These are phyloP conservation scores for Nymphalis io DNA, from an alignment of 1,140 invertebrate species.

Conservation along the genomic window DNA sequence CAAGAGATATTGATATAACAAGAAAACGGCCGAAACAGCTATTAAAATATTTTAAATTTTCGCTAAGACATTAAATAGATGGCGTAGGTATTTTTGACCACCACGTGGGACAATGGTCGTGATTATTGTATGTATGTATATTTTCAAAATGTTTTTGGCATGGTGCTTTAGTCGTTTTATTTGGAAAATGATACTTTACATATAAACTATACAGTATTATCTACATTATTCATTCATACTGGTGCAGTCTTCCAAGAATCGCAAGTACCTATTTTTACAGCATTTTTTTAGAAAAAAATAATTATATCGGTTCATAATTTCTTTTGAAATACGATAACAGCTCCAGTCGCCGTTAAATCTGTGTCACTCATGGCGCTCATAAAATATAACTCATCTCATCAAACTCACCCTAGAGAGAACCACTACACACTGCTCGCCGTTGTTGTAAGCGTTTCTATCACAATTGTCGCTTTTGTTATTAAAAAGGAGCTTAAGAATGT, in stretches of 20 bases:
- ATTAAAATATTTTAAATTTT: slow-evolving; percentile 38
- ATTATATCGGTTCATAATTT: slow-evolving; percentile 35
- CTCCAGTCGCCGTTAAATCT: slow-evolving; percentile 17
- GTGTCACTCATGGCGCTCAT: slow-evolving; percentile 27
- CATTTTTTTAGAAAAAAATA: slow-evolving; percentile 39
- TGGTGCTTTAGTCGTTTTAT: slow-evolving; percentile 75
- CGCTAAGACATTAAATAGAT: slow-evolving; percentile 41
- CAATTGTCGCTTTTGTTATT: slow-evolving; percentile 21
- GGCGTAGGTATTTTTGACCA: slow-evolving; percentile 46
- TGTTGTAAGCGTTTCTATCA: slow-evolving; percentile 44
- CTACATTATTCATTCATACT: slow-evolving; percentile 64
- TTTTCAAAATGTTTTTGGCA: slow-evolving; percentile 70
- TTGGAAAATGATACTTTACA: slow-evolving; percentile 66
- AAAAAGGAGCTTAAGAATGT: slow-evolving; percentile 28
- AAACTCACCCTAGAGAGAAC: slow-evolving; percentile 17
- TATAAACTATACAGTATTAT: slow-evolving; percentile 72
- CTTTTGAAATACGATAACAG: slow-evolving; percentile 28
- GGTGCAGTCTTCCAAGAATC: slow-evolving; percentile 73
- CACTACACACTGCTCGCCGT: slow-evolving; percentile 34
- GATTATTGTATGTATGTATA: slow-evolving; percentile 55
- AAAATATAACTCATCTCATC: slow-evolving; percentile 32
- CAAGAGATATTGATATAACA: slow-evolving; percentile 40
- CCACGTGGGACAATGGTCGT: slow-evolving; percentile 49
- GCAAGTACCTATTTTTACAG: slow-evolving; percentile 51
- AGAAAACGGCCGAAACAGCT: slow-evolving; percentile 24